phyloP scores from a whole-genome alignment of 2,888 invertebrate genomes.

The Acholoe squamosa region DNA sequence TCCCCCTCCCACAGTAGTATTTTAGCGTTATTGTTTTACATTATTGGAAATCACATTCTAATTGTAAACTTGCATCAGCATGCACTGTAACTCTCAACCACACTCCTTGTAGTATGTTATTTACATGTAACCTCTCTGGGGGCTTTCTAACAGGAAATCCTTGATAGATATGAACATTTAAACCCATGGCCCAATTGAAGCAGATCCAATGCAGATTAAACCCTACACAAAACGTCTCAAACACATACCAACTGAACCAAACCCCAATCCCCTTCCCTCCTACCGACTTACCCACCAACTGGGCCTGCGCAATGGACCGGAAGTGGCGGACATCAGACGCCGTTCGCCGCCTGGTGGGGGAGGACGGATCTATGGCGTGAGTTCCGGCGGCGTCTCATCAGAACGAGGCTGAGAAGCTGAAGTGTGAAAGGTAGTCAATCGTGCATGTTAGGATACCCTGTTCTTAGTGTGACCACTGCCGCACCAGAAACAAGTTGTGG shows the following conservation, averaged over 20 bases:
- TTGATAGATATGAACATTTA: too few relatives aligned
- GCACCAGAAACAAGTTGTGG: not conserved
- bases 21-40: too few relatives aligned
- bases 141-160: too few relatives aligned
- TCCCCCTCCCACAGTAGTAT: too few relatives aligned
- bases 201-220: too few relatives aligned
- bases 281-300: not conserved
- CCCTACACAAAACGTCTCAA: not conserved
- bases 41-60: too few relatives aligned
- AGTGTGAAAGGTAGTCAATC: slow-evolving; percentile 8
- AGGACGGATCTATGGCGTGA: not conserved
- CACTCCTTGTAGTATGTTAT: too few relatives aligned
- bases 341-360: not conserved
- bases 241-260: not conserved
- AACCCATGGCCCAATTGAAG: too few relatives aligned
- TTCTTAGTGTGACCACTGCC: not conserved
- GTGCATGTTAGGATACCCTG: not conserved
- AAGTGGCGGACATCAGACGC: not conserved
- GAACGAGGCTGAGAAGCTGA: not conserved
- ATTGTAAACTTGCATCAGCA: too few relatives aligned
- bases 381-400: not conserved
- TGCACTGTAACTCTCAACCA: too few relatives aligned
- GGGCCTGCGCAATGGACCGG: slow-evolving; percentile 5
- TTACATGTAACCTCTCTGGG: too few relatives aligned
- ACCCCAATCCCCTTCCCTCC: not conserved